phyloP scores from a whole-genome alignment of 2,113 vertebrate genomes.

The Mormoops blainvillei region DNA sequence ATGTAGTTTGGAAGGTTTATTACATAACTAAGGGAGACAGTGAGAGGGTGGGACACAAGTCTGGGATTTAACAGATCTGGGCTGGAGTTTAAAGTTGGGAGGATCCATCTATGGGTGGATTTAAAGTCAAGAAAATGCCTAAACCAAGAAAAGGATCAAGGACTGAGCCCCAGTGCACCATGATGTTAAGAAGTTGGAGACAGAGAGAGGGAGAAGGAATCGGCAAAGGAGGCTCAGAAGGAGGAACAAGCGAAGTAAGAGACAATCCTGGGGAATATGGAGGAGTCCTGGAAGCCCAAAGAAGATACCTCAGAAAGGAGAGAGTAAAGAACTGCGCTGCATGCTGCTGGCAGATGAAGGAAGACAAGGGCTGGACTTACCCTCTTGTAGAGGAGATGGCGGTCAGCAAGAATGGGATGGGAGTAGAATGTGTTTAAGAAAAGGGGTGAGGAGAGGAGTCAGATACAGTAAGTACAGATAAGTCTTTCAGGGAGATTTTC shows the following conservation, averaged over 20 bases:
- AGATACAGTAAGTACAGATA: neutral
- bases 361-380: neutral
- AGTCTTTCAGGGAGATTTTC: neutral
- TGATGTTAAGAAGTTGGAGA: neutral
- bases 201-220: neutral
- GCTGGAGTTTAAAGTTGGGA: neutral
- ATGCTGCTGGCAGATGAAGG: neutral
- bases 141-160: neutral
- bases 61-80: neutral
- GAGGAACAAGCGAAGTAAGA: neutral
- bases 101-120: neutral
- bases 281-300: neutral
- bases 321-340: no score
- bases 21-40: neutral
- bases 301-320: neutral
- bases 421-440: neutral
- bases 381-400: neutral
- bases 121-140: neutral
- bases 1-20: neutral
- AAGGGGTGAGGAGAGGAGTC: neutral
- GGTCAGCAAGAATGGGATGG: neutral
- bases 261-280: neutral
- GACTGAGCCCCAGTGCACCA: neutral
- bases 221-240: neutral
- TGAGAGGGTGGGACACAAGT: neutral